Conservation (phyloP, 2,113 vertebrate genomes). For the Chaenocephalus aceratus region DNA sequence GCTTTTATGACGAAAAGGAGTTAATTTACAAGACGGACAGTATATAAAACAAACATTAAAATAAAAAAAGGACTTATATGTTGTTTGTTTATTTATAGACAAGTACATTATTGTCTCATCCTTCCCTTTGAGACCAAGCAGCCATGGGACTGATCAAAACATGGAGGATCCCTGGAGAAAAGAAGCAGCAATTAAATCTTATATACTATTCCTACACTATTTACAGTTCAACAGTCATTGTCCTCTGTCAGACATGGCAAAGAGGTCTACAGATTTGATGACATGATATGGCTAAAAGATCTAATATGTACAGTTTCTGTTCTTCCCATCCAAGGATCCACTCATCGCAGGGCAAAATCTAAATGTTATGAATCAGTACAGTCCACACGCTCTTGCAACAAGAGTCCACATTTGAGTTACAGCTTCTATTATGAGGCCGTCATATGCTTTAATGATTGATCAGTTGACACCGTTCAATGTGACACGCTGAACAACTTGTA, state of each 20-base stretch:
- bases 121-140: conserved; percentile 68
- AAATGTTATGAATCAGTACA: conserved; percentile 17
- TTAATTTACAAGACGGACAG: conserved; percentile 82
- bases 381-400: neutral
- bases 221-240: conserved; percentile 82
- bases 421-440: conserved; percentile 32
- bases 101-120: conserved; percentile 72
- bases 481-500: conserved; percentile 12
- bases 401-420: conserved; percentile 43
- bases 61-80: conserved; percentile 74
- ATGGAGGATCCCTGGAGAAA: conserved; percentile 64
- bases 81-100: conserved; percentile 63
- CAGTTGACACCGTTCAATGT: neutral
- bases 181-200: conserved; percentile 71
- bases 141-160: conserved; percentile 78
- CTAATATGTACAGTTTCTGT: conserved; percentile 76
- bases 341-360: conserved; percentile 17
- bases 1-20: conserved; percentile 85
- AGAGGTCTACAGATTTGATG: conserved; percentile 79
- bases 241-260: conserved; percentile 82
- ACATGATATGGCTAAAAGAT: conserved; percentile 79
- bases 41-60: conserved; percentile 84
- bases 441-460: conserved; percentile 5
- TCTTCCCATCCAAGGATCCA: conserved; percentile 68
- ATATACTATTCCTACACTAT: conserved; percentile 78